These are phyloP conservation scores for Chaetodon trifasciatus DNA, from an alignment of 2,797 vertebrate species.

Conservation along the genomic window DNA sequence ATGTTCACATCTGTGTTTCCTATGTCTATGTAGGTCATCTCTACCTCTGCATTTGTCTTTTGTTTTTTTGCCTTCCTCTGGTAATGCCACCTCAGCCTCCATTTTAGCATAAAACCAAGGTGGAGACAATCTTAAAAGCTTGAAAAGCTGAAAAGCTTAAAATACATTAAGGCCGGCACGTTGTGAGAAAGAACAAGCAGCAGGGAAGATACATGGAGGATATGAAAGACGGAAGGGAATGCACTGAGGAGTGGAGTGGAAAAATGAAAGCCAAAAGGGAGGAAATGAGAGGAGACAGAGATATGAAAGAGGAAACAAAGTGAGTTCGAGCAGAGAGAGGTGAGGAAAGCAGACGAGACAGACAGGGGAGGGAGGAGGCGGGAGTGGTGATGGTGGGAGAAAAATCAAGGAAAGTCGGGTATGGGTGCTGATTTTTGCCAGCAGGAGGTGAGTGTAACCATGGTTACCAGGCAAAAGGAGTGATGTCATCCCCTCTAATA, in stretches of 20 bases:
- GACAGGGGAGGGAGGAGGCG: neutral
- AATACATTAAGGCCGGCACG: neutral
- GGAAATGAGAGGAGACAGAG: slow-evolving; percentile 7
- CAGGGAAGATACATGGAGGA: neutral
- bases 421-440: slow-evolving; percentile 61
- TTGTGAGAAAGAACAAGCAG: neutral
- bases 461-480: slow-evolving; percentile 75
- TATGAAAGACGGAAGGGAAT: neutral
- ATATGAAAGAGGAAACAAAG: slow-evolving; percentile 20
- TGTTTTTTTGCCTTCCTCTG: neutral
- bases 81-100: slow-evolving; percentile 5
- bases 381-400: neutral
- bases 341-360: slow-evolving; percentile 42
- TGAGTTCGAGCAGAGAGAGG: slow-evolving; percentile 20
- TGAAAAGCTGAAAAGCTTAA: too few relatives aligned
- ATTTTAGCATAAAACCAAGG: slow-evolving; percentile 20
- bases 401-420: slow-evolving; percentile 42
- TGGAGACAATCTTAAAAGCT: neutral
- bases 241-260: neutral
- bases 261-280: neutral
- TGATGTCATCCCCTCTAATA: slow-evolving; percentile 75
- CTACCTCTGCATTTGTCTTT: slow-evolving; percentile 3
- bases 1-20: slow-evolving; percentile 41
- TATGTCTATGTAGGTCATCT: slow-evolving; percentile 50
- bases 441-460: slow-evolving; percentile 76